A percentile compares a stretch with the other conserved stretches of the same genome.
Evolutionary conservation across 2,888 invertebrate species (phyloP).

Genomic region (Neoascia interrupta): DNA sequence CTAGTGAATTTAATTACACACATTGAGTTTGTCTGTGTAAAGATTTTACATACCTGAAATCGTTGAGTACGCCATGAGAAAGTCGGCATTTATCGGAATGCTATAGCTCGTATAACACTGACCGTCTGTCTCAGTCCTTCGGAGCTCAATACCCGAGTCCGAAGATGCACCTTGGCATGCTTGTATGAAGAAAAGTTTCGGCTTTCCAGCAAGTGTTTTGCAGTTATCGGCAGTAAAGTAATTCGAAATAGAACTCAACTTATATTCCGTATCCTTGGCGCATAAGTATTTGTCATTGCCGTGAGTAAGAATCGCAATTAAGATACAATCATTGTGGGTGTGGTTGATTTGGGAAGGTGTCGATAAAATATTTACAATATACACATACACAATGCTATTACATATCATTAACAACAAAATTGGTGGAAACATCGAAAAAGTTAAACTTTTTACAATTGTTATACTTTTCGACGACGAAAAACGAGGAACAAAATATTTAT

Average conservation of each 20-base stretch:
- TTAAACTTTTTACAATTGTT: no score
- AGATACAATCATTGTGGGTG: conserved; percentile 89
- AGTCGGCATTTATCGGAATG: conserved; percentile 96
- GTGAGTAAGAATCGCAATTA: conserved; percentile 92
- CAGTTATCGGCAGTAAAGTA: conserved; percentile 91
- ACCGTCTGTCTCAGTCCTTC: conserved; percentile 87
- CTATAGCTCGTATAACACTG: conserved; percentile 85
- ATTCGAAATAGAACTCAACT: conserved; percentile 89
- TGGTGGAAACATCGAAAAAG: no score
- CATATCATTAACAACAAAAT: no score
- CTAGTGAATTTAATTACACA: no score
- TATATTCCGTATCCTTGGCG: conserved; percentile 91
- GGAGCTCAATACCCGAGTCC: conserved; percentile 87
- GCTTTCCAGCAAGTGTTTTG: conserved; percentile 92
- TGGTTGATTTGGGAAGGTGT: conserved; percentile 89
- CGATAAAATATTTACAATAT: no score
- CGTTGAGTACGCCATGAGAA: conserved; percentile 95
- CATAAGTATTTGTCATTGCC: conserved; percentile 94
- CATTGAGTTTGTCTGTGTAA: no score
- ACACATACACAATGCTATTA: no score
- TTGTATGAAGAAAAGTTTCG: conserved; percentile 87
- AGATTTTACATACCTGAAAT: conserved; percentile 92
- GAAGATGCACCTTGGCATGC: conserved; percentile 96
- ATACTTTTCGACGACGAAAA: no score
- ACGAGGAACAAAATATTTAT: no score